A percentile compares a stretch with the other conserved stretches of the same genome.
Evolutionary conservation across 2,113 vertebrate genomes (phyloP).

Genomic region (Odontesthes bonariensis): DNA sequence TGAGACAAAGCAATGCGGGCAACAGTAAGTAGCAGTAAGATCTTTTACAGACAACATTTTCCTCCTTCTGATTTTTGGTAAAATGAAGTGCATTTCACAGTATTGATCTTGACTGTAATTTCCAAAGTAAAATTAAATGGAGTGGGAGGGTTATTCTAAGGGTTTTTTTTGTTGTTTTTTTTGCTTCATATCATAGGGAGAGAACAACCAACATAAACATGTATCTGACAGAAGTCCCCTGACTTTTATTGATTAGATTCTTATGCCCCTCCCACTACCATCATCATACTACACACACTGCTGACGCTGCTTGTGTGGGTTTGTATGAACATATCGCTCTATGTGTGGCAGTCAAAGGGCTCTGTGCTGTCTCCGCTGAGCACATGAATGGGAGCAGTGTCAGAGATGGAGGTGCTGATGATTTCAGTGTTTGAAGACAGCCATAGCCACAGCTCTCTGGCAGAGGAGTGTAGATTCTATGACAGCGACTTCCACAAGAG

Average conservation of each 20-base stretch:
- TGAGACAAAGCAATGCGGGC: conserved; percentile 91
- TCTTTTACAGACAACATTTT: conserved; percentile 69
- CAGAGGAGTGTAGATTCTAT: conserved; percentile 78
- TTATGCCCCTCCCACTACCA: conserved; percentile 48
- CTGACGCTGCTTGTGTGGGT: conserved; percentile 72
- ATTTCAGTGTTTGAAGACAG: conserved; percentile 79
- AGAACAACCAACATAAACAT: conserved; percentile 37
- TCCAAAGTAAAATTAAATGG: neutral
- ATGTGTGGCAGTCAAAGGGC: conserved; percentile 72
- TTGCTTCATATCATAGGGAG: conserved; percentile 25
- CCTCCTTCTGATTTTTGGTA: conserved; percentile 41
- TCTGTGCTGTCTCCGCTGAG: conserved; percentile 58
- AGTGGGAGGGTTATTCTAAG: neutral
- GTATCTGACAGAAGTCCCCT: conserved; percentile 52
- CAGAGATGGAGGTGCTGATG: conserved; percentile 80
- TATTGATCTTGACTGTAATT: conserved; percentile 35
- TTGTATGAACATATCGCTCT: conserved; percentile 67
- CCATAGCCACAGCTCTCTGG: conserved; percentile 72
- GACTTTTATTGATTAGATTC: conserved; percentile 78
- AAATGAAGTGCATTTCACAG: conserved; percentile 14
- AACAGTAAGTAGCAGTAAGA: conserved; percentile 88
- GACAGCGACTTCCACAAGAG: conserved; percentile 78
- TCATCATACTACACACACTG: conserved; percentile 55
- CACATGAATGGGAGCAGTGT: conserved; percentile 78
- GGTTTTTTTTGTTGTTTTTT: neutral